Evolutionary conservation across 2,113 vertebrate genomes (phyloP).

Genomic region (Pterophyllum scalare): DNA sequence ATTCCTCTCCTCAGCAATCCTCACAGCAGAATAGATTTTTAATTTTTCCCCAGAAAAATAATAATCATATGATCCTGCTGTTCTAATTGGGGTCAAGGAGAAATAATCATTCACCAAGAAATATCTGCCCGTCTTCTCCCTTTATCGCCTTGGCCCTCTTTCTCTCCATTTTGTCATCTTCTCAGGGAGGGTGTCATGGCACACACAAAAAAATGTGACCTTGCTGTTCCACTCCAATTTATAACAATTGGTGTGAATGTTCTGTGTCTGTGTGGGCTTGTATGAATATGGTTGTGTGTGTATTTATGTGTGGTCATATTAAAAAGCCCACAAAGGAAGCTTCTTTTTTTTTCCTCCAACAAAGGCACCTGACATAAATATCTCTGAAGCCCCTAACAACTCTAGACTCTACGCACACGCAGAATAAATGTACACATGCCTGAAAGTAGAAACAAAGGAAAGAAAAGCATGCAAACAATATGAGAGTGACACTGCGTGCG

Average conservation of each 20-base stretch:
- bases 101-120: slow-evolving; percentile 66
- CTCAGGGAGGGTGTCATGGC: slow-evolving; percentile 28
- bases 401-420: background rate
- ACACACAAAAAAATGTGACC: slow-evolving; percentile 44
- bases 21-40: slow-evolving; percentile 7
- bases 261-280: background rate
- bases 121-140: slow-evolving; percentile 30
- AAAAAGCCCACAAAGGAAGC: slow-evolving; percentile 35
- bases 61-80: slow-evolving; percentile 47
- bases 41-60: slow-evolving; percentile 39
- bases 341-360: slow-evolving; percentile 44
- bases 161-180: slow-evolving; percentile 56
- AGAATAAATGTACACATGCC: background rate
- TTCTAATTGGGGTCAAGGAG: slow-evolving; percentile 76
- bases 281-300: background rate
- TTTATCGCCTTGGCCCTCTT: slow-evolving; percentile 4
- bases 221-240: slow-evolving; percentile 60
- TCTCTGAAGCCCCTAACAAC: slow-evolving; percentile 37
- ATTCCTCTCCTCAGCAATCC: slow-evolving; percentile 1
- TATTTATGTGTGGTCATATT: slow-evolving; percentile 14
- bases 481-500: background rate
- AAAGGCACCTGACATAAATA: slow-evolving; percentile 59
- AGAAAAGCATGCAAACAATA: background rate
- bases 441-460: slow-evolving; percentile 8
- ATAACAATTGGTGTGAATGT: slow-evolving; percentile 25